Base-by-base conservation (phyloP, 2,888 invertebrate species). In the Augochlorella aurata region DNA sequence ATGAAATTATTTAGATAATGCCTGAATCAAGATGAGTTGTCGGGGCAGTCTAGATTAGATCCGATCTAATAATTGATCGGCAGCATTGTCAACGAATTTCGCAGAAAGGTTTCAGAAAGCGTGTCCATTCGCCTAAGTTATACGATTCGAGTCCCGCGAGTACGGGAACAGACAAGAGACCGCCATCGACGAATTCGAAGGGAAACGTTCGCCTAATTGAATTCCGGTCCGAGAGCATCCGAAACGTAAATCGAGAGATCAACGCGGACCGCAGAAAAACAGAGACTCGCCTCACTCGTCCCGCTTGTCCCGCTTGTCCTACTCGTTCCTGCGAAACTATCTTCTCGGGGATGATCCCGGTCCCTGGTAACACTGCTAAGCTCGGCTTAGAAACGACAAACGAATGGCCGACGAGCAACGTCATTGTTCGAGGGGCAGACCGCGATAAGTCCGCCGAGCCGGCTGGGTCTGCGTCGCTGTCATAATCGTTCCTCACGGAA, bases 301-400 rank as follows among this genome's bases (percentile, higher is more conserved):
- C 14, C 16, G 29, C 7, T 1, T 4, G 47, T n/a, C 50, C n/a
- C 61, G 14, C 16, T n/a, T n/a, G 21, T 67, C 21, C 45, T 10
- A 2, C 45, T 5, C n/a, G 8, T 61, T 16, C 61, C 66, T 7
- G 7, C 21, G 29, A 9, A 71, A 54, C 63, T 76, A 54, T 67
- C 71, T 44, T 29, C 50, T 44, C 44, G n/a, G 47, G 38, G 38
- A 63, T n/a, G 65, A 81, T 74, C 58, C 70, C 10, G 68, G 52
- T 52, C 52, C 38, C 63, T 49, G 61, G 50, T 52, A 38, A 69
- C 77, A 49, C 14, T 18, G 61, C 70, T 69, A 78, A 81, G 74
- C 81, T 18, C 12, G 72, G 74, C 77, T 83, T 78, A 67, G 71
- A 72, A 70, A 75, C 72, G 82, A 75, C 61, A 50, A 61, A 81